Evolutionary conservation across 2,113 vertebrate species (phyloP), one percentile per base, ranked within the genome.

Genomic region (Abramis brama): DNA sequence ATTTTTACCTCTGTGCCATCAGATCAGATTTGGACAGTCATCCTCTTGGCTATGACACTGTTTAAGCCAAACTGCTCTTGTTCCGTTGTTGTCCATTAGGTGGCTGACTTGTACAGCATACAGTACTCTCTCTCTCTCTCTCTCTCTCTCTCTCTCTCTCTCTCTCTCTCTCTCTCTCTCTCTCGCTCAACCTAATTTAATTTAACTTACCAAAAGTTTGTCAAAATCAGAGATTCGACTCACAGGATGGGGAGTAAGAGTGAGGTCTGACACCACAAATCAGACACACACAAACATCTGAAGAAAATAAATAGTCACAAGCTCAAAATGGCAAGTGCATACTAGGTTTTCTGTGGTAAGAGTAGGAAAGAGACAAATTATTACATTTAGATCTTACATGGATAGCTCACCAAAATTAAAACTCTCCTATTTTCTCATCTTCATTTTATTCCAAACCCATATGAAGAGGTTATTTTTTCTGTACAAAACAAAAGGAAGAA

Each of bases 51-150:
- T 39, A 39, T 0, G 19, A 21, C 77, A 59, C 33, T 36, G 21
- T 39, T 50, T 66, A 39, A 23, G n/a, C 10, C 4, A 57, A 47
- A 33, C 15, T 39, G 30, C 47, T 86, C 83, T 74, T 89, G 87
- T 93, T 93, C 93, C 89, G 30, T 86, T 87, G 87, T 84, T 89
- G 89, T 93, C 93, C 92, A 93, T 93, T 94, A 94, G 92, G 92
- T 93, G 94, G 93, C 94, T 94, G 89, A 92, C 92, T 94, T 94
- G 93, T 91, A 89, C 94, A 90, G 86, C 88, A 90, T 88, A 92
- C 90, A 85, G 30, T n/a, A 12, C 70, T 15, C 33, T 43, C 71
- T 47, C 1, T 47, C 1, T 74, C 10, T 45, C 43, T 15, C 43
- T 75, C 23, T 15, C 27, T 43, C 23, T 45, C 27, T 27, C 27